These are phyloP conservation scores for Vanessa cardui DNA, from an alignment of 2,888 invertebrate species.

Conservation along the genomic window DNA sequence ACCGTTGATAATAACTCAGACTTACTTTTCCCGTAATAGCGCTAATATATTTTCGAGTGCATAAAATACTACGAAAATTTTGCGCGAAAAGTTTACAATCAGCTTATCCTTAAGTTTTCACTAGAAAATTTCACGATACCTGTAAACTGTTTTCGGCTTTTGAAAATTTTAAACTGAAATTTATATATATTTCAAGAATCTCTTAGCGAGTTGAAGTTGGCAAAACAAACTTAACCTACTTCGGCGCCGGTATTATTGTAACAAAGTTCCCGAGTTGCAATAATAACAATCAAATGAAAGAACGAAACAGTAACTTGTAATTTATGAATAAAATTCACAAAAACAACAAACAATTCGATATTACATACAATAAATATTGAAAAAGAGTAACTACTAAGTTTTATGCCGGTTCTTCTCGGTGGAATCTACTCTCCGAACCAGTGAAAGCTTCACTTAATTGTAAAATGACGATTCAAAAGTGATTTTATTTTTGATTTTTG, in stretches of 20 bases:
- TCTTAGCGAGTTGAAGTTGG: conserved; percentile 6
- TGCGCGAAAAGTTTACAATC: neutral
- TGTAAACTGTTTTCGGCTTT: conserved; percentile 8
- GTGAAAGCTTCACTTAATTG: too few relatives aligned
- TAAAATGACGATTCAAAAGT: too few relatives aligned
- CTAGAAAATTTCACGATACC: neutral
- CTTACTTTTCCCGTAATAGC: too few relatives aligned
- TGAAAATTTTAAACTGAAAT: neutral
- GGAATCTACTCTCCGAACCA: too few relatives aligned
- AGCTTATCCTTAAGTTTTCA: neutral
- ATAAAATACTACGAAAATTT: neutral
- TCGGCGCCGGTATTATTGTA: conserved; percentile 7
- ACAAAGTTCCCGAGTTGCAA: conserved; percentile 9
- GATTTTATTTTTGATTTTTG: too few relatives aligned
- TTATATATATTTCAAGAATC: conserved; percentile 6
- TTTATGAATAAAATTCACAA: conserved; percentile 4
- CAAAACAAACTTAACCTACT: conserved; percentile 13
- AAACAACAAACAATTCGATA: neutral
- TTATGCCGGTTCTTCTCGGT: too few relatives aligned
- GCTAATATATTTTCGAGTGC: neutral
- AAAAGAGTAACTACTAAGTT: too few relatives aligned
- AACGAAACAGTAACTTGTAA: neutral
- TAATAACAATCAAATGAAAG: conserved; percentile 7
- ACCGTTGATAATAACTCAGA: too few relatives aligned
- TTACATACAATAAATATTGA: too few relatives aligned